A percentile compares a stretch with the other conserved stretches of the same genome.
phyloP scores from a whole-genome alignment of 2,888 invertebrate genomes.

The Periphyllus acericola region DNA sequence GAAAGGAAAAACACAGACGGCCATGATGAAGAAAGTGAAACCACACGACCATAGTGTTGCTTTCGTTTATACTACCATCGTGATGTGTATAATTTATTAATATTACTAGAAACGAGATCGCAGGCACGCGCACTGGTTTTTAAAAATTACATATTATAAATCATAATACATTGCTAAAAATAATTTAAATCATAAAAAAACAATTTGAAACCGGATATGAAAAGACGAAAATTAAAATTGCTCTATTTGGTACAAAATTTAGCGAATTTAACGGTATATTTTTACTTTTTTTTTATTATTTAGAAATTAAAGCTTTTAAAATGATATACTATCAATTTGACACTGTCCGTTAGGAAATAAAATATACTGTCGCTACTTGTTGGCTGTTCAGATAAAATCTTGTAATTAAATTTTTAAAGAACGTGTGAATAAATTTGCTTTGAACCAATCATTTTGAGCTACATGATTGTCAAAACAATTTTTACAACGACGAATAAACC shows the following conservation, averaged over 20 bases:
- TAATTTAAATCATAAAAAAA: background rate
- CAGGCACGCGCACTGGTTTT: background rate
- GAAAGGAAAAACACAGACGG: conserved; percentile 49
- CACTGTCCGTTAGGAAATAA: background rate
- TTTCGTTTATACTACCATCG: conserved; percentile 53
- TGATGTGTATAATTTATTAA: conserved; percentile 45
- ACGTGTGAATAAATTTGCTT: background rate
- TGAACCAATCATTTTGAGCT: background rate
- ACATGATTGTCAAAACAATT: background rate
- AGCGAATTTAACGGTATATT: background rate
- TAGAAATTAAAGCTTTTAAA: background rate
- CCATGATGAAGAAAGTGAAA: conserved; percentile 57
- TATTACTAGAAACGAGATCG: conserved; percentile 36
- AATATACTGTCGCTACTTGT: background rate
- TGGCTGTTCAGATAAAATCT: background rate
- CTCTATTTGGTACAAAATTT: background rate
- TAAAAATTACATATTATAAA: conserved; percentile 20
- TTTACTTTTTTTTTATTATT: background rate
- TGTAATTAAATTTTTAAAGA: background rate
- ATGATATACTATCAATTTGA: background rate
- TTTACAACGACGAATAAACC: background rate
- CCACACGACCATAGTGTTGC: conserved; percentile 29
- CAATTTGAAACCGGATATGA: background rate
- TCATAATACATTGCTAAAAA: background rate
- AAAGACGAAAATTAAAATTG: background rate